A percentile compares a stretch with the other conserved stretches of the same genome.
phyloP scores from a whole-genome alignment of 2,888 invertebrate genomes.

The Caenorhabditis imperialis region DNA sequence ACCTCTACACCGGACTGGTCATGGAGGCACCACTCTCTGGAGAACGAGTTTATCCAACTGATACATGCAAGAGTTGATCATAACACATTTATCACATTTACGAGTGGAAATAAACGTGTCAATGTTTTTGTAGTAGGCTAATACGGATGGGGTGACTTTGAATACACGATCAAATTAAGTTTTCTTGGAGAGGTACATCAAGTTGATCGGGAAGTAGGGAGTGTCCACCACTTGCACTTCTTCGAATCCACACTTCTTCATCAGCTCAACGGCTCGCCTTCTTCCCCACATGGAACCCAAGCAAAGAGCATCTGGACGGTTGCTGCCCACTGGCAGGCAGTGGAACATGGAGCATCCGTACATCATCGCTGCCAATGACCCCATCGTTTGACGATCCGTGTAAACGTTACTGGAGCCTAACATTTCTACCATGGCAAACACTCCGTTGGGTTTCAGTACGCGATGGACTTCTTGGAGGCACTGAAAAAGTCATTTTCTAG shows the following conservation, averaged over 20 bases:
- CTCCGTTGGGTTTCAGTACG: slow-evolving; percentile 66
- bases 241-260: slow-evolving; percentile 63
- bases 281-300: slow-evolving; percentile 67
- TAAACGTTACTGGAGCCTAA: slow-evolving; percentile 55
- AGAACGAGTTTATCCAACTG: slow-evolving; percentile 62
- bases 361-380: slow-evolving; percentile 29
- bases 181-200: slow-evolving; percentile 49
- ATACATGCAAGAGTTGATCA: too few relatives aligned
- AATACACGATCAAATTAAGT: too few relatives aligned
- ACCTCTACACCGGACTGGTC: slow-evolving; percentile 63
- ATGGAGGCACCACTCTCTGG: slow-evolving; percentile 62
- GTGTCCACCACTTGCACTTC: slow-evolving; percentile 41
- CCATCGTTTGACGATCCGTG: slow-evolving; percentile 10
- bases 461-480: slow-evolving; percentile 67
- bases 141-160: too few relatives aligned
- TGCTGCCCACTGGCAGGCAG: slow-evolving; percentile 68
- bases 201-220: slow-evolving; percentile 58
- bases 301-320: slow-evolving; percentile 59
- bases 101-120: slow-evolving; percentile 31
- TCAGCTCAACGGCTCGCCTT: slow-evolving; percentile 54
- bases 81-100: too few relatives aligned
- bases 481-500: slow-evolving; percentile 36
- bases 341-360: slow-evolving; percentile 65
- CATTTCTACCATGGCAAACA: slow-evolving; percentile 70
- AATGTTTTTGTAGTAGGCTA: slow-evolving; percentile 9